Base-by-base conservation (phyloP, 2,113 vertebrate species). In the Oenanthe oenanthe region DNA sequence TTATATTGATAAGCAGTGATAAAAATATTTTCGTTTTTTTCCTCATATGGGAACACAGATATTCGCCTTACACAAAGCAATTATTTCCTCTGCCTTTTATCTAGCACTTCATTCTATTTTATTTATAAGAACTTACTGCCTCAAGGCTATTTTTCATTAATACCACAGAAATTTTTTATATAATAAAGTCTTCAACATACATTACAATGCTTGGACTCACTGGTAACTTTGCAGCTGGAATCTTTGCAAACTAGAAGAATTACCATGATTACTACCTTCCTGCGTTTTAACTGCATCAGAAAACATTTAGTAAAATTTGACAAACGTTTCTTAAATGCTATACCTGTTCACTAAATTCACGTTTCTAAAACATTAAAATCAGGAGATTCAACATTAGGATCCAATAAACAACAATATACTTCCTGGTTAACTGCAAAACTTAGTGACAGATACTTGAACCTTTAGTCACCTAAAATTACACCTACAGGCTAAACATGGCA, bases 401-500 rank as follows among this genome's bases (percentile, higher is more conserved):
- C 4, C 7, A 78, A 25, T 40, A 57, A 70, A 36, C 9, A 51
- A 32, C 5, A 53, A 50, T 12, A 66, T 25, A 54, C 4, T 81
- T 81, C 24, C 25, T 17, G 9, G 38, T 74, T 54, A 88, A 77
- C n/a, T 29, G 32, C 9, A 58, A 67, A 72, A 68, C 29, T 66
- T 61, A 51, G 65, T 36, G 45, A 61, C 4, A 78, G 36, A 68
- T 47, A 65, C 31, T 42, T 42, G 51, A 76, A 47, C 16, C 15
- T 75, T 77, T 31, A 63, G 22, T 38, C 12, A 60, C n/a, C 34
- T 16, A 10, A 29, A 76, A 29, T 38, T 60, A 68, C 5, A 58
- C 1, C 38, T 67, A 36, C 1, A 67, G 57, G 25, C 11, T 74
- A 88, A 66, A 66, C 0, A 0, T 6, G 9, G 14, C 42, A 90